A percentile compares a stretch with the other conserved stretches of the same genome.
Evolutionary conservation across 2,113 vertebrate species (phyloP).

Genomic region (Piaya cayana): DNA sequence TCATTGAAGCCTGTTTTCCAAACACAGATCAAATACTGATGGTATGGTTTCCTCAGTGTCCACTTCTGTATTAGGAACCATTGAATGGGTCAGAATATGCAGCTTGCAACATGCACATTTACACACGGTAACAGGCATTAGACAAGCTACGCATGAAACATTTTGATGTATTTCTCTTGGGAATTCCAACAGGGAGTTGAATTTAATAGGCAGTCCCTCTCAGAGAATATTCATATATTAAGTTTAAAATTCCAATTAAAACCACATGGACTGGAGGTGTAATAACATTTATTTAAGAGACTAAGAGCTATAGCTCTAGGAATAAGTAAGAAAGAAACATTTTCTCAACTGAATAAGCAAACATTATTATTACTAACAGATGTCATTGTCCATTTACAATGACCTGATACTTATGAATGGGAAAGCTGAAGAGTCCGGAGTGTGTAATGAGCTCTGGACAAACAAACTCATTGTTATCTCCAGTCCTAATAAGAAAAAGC

Average conservation of each 20-base stretch:
- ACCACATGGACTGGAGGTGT: neutral
- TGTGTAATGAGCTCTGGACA: constrained; percentile 53
- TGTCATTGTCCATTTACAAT: constrained; percentile 36
- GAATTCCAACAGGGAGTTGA: neutral
- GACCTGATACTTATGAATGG: constrained; percentile 7
- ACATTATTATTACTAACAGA: constrained; percentile 48
- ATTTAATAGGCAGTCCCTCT: neutral
- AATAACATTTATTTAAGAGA: constrained; percentile 19
- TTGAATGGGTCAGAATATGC: neutral
- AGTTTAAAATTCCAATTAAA: constrained; percentile 33
- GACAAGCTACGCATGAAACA: neutral
- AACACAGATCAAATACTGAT: neutral
- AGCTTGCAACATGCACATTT: neutral
- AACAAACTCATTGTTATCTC: constrained; percentile 54
- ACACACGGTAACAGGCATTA: neutral
- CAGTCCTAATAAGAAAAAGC: constrained; percentile 21
- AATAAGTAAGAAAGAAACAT: constrained; percentile 30
- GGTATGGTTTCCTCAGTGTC: neutral
- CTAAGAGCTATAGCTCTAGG: neutral
- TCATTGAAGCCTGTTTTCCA: neutral
- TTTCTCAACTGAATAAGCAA: constrained; percentile 53
- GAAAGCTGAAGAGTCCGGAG: constrained; percentile 46
- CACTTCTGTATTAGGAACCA: neutral
- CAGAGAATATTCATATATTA: constrained; percentile 14
- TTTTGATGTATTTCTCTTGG: neutral